phyloP scores from a whole-genome alignment of 2,797 vertebrate species.

The Pipistrellus nathusii region DNA sequence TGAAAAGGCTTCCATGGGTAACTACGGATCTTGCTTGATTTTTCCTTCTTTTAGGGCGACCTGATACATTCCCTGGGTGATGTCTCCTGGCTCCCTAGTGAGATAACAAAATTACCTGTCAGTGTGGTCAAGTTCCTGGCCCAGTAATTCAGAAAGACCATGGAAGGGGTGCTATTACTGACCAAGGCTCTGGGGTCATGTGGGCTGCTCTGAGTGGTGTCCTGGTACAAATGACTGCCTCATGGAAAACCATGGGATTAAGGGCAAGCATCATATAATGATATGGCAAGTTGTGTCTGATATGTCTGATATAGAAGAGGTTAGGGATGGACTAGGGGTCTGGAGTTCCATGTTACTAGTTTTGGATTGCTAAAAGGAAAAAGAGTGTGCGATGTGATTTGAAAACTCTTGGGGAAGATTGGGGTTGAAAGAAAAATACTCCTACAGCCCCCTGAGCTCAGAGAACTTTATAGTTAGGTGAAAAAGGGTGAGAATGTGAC shows the following conservation, averaged over 20 bases:
- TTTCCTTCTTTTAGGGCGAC: not conserved
- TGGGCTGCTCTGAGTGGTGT: not conserved
- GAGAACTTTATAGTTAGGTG: not conserved
- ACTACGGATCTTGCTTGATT: not conserved
- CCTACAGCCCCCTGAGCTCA: not conserved
- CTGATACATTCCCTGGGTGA: not conserved
- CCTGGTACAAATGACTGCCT: not conserved
- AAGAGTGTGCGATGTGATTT: not conserved
- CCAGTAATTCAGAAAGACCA: not conserved
- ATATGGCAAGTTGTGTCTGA: not conserved
- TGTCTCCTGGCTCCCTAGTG: not conserved
- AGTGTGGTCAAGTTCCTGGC: not conserved
- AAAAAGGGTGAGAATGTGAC: not conserved
- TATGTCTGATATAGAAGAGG: not conserved
- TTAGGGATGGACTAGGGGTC: not conserved
- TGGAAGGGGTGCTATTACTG: not conserved
- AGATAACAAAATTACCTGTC: not conserved
- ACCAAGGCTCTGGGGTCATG: not conserved
- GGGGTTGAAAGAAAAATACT: constrained; percentile 41
- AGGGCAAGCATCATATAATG: not conserved
- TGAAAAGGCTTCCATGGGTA: not conserved
- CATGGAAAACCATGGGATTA: not conserved
- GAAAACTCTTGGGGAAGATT: constrained; percentile 38
- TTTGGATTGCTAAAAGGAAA: constrained; percentile 24
- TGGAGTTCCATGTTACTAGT: not conserved